Evolutionary conservation across 1,140 invertebrate species (phyloP), one percentile per base, ranked within the genome.

Genomic region (Dysdera silvatica): DNA sequence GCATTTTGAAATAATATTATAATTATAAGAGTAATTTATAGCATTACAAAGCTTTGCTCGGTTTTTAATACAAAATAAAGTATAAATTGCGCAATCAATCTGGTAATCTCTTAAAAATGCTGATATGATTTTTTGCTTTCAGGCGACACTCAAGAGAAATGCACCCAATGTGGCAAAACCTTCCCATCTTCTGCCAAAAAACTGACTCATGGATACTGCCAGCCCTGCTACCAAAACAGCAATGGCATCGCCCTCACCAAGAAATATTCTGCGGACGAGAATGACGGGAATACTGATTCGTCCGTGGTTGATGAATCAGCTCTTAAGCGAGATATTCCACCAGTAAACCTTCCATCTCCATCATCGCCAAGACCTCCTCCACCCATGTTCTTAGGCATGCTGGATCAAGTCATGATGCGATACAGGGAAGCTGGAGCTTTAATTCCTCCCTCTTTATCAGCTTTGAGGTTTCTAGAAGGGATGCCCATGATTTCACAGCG

Each of bases 111-210:
- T 26, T 55, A 24, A 37, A 8, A 6, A 18, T 33, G 6, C 8
- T 28, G 31, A 28, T 55, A 32, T 57, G 8, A 47, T 58, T 61
- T 48, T 58, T 66, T 40, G 32, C 16, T 56, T 54, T 0, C 26
- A 76, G 75, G 73, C 20, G 75, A 76, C 29, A 66, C 71, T 2
- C 73, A 75, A 51, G 76, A 78, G 66, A 73, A 77, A 57, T 78
- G 76, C 60, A 55, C 71, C 7, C 69, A 72, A 18, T 78, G 76
- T 60, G 69, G 71, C 7, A 76, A 76, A 57, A 66, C 70, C 23
- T 77, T 70, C 62, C 63, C 74, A n/a, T 24, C 69, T 12, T 56
- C 72, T 1, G 67, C 69, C 7, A 70, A 70, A 14, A 67, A 72
- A 51, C 35, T 75, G 20, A 61, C 71, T 6, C 71, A 71, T 29